phyloP scores from a whole-genome alignment of 2,113 vertebrate genomes.

The Lampris incognitus region DNA sequence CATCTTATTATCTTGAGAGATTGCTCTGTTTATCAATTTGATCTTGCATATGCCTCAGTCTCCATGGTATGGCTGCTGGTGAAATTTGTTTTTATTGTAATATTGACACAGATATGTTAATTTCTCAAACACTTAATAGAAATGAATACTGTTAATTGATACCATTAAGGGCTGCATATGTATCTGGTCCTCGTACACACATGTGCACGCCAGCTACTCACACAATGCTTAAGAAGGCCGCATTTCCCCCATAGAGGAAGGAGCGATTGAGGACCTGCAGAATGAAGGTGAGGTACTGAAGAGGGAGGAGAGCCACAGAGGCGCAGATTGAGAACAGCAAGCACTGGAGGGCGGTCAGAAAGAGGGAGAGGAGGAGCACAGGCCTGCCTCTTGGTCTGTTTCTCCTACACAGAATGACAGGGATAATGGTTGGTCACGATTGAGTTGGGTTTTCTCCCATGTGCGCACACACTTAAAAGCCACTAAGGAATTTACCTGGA shows the following conservation, averaged over 20 bases:
- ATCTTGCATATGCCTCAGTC: too few species aligned
- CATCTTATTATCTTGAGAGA: too few species aligned
- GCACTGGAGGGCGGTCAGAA: slow-evolving; percentile 83
- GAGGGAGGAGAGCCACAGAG: slow-evolving; percentile 79
- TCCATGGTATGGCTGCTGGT: too few species aligned
- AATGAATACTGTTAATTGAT: not conserved
- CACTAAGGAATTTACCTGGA: slow-evolving; percentile 48
- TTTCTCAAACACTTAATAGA: too few species aligned
- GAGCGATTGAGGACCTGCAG: slow-evolving; percentile 90
- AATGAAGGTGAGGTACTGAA: slow-evolving; percentile 87
- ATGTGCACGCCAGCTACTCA: slow-evolving; percentile 71
- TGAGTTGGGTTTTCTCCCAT: not conserved
- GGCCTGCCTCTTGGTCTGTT: slow-evolving; percentile 71
- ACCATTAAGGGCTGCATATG: not conserved
- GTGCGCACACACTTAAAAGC: not conserved
- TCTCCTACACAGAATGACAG: slow-evolving; percentile 40
- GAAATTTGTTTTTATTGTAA: too few species aligned
- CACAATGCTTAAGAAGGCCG: slow-evolving; percentile 87
- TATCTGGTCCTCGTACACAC: not conserved
- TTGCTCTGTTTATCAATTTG: too few species aligned
- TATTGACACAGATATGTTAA: too few species aligned
- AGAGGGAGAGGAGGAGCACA: slow-evolving; percentile 82
- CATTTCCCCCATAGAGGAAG: slow-evolving; percentile 89
- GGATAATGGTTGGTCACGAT: not conserved
- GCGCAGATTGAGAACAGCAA: slow-evolving; percentile 81